Percentiles rank a stretch among this genome's conserved stretches.
phyloP scores from a whole-genome alignment of 1,140 invertebrate genomes.

The Zophobas atratus region DNA sequence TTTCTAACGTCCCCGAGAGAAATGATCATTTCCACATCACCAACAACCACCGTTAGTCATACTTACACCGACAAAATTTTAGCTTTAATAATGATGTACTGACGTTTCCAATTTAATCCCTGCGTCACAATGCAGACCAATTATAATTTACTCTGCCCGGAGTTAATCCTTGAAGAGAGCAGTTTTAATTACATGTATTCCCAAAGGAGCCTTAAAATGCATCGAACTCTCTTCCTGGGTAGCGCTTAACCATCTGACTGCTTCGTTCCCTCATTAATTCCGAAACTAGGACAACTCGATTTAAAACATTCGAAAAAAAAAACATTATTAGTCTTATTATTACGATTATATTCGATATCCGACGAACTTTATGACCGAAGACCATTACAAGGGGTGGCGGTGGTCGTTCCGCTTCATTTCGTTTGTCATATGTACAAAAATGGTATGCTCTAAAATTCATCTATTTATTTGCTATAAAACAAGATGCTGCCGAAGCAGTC shows the following conservation, averaged over 20 bases:
- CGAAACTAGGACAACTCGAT: background rate
- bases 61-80: constrained; percentile 16
- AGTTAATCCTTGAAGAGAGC: constrained; percentile 64
- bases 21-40: constrained; percentile 26
- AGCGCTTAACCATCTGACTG: constrained; percentile 12
- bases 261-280: constrained; percentile 8
- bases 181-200: constrained; percentile 65
- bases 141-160: constrained; percentile 64
- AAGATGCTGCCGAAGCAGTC: constrained; percentile 37
- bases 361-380: too few species aligned
- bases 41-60: constrained; percentile 19
- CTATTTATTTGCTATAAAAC: constrained; percentile 28
- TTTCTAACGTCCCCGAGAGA: constrained; percentile 19
- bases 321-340: too few species aligned
- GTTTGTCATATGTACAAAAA: constrained; percentile 26
- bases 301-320: too few species aligned
- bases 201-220: constrained; percentile 60
- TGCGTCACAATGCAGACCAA: constrained; percentile 46
- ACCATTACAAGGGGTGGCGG: background rate
- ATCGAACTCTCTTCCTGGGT: constrained; percentile 22
- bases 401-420: background rate
- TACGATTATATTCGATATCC: too few species aligned
- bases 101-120: constrained; percentile 21
- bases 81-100: constrained; percentile 27
- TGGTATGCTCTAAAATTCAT: constrained; percentile 28